phyloP scores from a whole-genome alignment of 1,140 invertebrate species.

The Bacillus rossius region DNA sequence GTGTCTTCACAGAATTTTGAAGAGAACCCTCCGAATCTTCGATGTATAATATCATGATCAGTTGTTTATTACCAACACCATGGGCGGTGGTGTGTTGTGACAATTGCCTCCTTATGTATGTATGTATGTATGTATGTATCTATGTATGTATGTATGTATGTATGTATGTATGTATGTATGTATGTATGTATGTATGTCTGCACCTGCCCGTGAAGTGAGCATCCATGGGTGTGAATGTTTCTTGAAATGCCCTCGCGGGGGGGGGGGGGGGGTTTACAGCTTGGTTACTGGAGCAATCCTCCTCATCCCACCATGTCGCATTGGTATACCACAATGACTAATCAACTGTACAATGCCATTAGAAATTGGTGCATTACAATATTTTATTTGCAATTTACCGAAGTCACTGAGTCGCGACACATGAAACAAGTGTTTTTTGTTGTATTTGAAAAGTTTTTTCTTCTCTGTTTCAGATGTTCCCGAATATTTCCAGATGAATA shows the following conservation, averaged over 20 bases:
- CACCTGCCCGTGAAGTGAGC: background rate
- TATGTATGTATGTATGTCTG: background rate
- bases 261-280: background rate
- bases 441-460: no score
- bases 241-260: background rate
- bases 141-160: conserved; percentile 9
- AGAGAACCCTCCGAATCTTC: no score
- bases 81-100: no score
- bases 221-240: background rate
- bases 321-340: background rate
- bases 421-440: no score
- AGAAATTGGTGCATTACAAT: no score
- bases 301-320: background rate
- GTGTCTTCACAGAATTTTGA: no score
- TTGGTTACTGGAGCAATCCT: background rate
- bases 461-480: no score
- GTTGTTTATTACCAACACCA: no score
- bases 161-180: conserved; percentile 5
- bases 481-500: no score
- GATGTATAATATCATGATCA: no score
- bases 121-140: conserved; percentile 7
- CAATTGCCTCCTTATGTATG: background rate
- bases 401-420: no score
- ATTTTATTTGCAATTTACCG: no score
- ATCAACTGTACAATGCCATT: background rate